Evolutionary conservation across 2,113 vertebrate species (phyloP).

Genomic region (Oryzias celebensis): DNA sequence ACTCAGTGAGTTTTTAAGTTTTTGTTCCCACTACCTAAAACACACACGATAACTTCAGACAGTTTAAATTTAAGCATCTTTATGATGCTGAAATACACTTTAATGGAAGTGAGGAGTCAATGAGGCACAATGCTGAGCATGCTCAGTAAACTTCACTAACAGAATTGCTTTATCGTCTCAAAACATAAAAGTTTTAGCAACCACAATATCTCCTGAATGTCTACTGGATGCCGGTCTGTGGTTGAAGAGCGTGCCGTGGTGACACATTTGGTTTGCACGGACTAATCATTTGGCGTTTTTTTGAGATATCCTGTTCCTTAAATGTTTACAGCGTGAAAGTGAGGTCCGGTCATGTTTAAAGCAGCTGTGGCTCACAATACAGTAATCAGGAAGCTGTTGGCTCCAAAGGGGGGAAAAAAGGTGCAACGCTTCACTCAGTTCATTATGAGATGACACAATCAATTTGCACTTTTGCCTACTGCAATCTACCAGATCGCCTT

Average conservation of each 20-base stretch:
- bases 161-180: neutral
- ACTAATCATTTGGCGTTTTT: constrained; percentile 34
- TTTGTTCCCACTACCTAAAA: too few relatives aligned
- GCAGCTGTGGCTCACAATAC: constrained; percentile 66
- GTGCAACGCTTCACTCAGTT: constrained; percentile 80
- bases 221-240: too few relatives aligned
- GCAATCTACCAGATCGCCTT: constrained; percentile 82
- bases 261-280: too few relatives aligned
- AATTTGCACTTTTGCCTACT: constrained; percentile 80
- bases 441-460: constrained; percentile 84
- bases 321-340: constrained; percentile 55
- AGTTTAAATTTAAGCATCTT: too few relatives aligned
- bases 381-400: constrained; percentile 77
- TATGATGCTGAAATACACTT: too few relatives aligned
- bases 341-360: constrained; percentile 50
- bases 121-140: too few relatives aligned
- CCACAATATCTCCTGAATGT: too few relatives aligned
- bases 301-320: constrained; percentile 29
- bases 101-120: too few relatives aligned
- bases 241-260: too few relatives aligned
- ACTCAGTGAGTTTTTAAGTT: too few relatives aligned
- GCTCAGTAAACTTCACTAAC: constrained; percentile 1
- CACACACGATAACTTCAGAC: too few relatives aligned
- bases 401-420: constrained; percentile 55
- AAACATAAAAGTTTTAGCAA: too few relatives aligned